Evolutionary conservation across 2,113 vertebrate species (phyloP).

Genomic region (Saguinus midas): DNA sequence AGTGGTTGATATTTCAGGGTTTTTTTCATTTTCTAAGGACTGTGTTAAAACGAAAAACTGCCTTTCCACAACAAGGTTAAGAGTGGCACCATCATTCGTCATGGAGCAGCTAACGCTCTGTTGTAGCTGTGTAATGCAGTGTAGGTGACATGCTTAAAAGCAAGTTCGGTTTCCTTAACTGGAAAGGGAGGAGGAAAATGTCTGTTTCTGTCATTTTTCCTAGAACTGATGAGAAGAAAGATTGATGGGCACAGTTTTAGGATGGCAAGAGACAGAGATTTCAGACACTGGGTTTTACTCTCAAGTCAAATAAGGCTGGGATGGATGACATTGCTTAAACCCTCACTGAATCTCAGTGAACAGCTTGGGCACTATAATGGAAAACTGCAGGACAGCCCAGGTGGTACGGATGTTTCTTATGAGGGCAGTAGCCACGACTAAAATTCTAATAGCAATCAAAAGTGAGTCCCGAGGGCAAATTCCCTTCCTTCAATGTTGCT

Average conservation of each 20-base stretch:
- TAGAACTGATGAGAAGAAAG: conserved; percentile 20
- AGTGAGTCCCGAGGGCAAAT: neutral
- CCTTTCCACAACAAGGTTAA: neutral
- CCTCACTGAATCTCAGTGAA: conserved; percentile 37
- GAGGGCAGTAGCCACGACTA: conserved; percentile 45
- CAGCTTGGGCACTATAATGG: neutral
- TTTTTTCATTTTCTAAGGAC: neutral
- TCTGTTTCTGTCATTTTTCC: conserved; percentile 28
- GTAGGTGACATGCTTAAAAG: neutral
- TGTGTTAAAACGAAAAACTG: neutral
- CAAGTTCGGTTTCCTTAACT: neutral
- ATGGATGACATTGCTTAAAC: neutral
- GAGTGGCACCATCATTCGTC: neutral
- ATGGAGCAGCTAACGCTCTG: neutral
- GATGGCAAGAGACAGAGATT: conserved; percentile 17
- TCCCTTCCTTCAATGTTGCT: conserved; percentile 16
- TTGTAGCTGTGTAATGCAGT: neutral
- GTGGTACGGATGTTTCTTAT: neutral
- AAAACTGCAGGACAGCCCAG: neutral
- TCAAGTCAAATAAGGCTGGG: conserved; percentile 38
- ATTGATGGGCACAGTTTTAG: conserved; percentile 50
- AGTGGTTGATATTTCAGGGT: neutral
- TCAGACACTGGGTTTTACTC: neutral
- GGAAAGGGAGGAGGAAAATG: neutral
- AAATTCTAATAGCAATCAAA: conserved; percentile 65